Conservation (phyloP, 2,113 vertebrate genomes). For the Lagopus leucura region DNA sequence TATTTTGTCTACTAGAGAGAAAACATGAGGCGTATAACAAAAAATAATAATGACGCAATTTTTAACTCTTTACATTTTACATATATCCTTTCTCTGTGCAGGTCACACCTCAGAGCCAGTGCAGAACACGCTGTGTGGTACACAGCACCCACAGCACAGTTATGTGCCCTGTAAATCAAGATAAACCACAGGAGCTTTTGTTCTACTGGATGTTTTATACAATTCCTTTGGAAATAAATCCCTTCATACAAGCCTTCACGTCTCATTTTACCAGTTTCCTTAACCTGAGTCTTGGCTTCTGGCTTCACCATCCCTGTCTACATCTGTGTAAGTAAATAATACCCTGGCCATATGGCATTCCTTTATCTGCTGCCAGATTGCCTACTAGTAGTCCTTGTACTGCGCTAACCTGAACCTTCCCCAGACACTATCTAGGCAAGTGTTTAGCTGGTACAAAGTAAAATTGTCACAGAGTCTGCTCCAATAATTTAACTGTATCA, state of each 20-base stretch:
- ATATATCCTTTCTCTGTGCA: background rate
- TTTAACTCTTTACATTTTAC: background rate
- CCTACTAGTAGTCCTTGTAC: background rate
- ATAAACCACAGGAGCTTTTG: background rate
- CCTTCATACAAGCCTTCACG: background rate
- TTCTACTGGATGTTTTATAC: background rate
- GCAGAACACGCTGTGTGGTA: background rate
- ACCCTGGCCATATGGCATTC: background rate
- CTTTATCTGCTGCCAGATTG: background rate
- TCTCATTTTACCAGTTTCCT: background rate
- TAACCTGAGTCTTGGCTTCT: background rate
- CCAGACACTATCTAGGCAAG: background rate
- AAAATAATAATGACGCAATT: background rate
- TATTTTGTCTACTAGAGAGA: background rate
- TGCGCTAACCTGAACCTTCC: background rate
- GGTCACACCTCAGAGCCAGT: background rate
- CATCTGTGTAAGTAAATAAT: background rate
- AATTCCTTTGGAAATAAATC: background rate
- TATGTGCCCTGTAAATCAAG: background rate
- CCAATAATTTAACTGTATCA: background rate
- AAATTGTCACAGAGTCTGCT: background rate
- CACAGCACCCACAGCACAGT: background rate
- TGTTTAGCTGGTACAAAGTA: background rate
- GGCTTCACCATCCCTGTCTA: background rate
- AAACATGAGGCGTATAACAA: background rate